phyloP scores from a whole-genome alignment of 2,888 invertebrate genomes.

The Strigamia transsilvanica region DNA sequence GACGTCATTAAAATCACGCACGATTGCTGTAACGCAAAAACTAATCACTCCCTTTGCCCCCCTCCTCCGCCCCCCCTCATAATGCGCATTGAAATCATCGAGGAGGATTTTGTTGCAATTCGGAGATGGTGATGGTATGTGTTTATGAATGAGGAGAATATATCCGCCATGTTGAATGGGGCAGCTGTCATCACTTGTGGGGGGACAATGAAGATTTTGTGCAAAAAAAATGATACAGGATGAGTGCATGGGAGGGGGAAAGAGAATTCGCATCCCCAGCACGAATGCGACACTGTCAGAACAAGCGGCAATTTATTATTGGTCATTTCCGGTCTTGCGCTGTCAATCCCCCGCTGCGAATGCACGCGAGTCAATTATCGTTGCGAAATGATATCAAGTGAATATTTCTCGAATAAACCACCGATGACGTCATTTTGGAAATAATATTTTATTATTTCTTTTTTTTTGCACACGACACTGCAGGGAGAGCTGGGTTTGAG shows the following conservation, averaged over 20 bases:
- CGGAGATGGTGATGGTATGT: background rate
- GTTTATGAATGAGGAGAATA: background rate
- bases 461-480: background rate
- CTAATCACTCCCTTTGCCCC: background rate
- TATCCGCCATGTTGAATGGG: background rate
- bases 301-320: conserved; percentile 34
- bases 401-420: no score
- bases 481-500: background rate
- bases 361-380: conserved; percentile 22
- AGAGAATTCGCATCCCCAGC: background rate
- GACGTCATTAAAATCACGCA: background rate
- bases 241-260: background rate
- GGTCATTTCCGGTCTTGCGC: conserved; percentile 21
- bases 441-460: background rate
- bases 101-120: background rate
- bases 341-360: conserved; percentile 18
- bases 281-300: conserved; percentile 2
- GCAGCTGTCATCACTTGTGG: conserved; percentile 1
- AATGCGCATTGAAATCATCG: background rate
- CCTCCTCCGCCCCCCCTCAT: background rate
- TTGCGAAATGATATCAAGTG: background rate
- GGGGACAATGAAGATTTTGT: conserved; percentile 27
- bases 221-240: background rate
- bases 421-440: background rate
- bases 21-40: background rate